Conservation (phyloP, 2,888 invertebrate species). For the Nomada fucata region DNA sequence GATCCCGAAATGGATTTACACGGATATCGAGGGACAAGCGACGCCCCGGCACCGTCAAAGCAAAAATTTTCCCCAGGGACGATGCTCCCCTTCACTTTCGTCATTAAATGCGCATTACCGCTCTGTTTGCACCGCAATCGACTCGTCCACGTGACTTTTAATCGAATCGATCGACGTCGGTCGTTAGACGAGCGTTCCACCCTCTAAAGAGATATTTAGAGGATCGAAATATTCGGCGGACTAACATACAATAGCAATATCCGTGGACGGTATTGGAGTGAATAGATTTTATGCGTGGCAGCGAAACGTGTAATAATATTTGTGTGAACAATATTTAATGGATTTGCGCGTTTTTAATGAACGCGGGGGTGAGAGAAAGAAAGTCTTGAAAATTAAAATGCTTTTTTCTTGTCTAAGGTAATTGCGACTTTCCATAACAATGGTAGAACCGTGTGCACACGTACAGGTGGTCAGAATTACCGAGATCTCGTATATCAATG, state of each 20-base stretch:
- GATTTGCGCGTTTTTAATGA: too few species aligned
- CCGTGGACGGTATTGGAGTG: not conserved
- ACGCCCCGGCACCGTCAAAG: conserved; percentile 27
- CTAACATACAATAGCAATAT: not conserved
- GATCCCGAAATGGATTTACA: conserved; percentile 48
- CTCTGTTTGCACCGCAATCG: conserved; percentile 34
- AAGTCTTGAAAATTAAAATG: conserved; percentile 12
- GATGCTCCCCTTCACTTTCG: conserved; percentile 38
- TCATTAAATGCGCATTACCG: conserved; percentile 62
- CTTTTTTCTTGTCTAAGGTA: conserved; percentile 44
- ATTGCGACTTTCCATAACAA: conserved; percentile 39
- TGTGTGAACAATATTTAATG: too few species aligned
- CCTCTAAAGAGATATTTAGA: not conserved
- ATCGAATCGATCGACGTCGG: conserved; percentile 45
- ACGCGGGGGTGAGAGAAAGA: not conserved
- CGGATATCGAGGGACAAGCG: conserved; percentile 34
- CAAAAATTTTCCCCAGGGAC: conserved; percentile 53
- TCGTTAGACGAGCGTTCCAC: conserved; percentile 7
- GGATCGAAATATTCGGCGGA: not conserved
- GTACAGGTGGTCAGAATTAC: conserved; percentile 17
- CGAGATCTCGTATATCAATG: conserved; percentile 4
- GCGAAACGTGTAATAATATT: too few species aligned
- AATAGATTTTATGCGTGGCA: too few species aligned
- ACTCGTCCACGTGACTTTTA: conserved; percentile 50
- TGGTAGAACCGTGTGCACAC: conserved; percentile 39